Base-by-base conservation (phyloP, 2,113 vertebrate genomes). In the Orycteropus afer region DNA sequence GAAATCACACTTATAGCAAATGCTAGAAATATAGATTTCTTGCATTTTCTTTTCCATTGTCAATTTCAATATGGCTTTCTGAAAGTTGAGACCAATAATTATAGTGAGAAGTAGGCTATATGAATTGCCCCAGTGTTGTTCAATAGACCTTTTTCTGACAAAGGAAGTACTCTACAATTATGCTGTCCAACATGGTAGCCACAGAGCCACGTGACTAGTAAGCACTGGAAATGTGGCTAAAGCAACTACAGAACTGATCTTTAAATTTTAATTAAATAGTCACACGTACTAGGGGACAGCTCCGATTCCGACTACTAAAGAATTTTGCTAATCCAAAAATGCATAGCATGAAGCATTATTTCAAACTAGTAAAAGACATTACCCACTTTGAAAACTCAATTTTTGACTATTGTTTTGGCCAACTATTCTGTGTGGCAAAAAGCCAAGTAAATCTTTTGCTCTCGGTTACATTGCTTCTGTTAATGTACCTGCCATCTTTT, bases 401-500 rank as follows among this genome's bases (percentile, higher is more conserved):
- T 95, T 97, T 93, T n/a, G 11, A 73, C 25, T 37, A 80, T 92
- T 78, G 51, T 59, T 37, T 37, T 90, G 10, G 37, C 86, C 89
- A 91, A 4, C 6, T 47, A 9, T 12, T 9, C n/a, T 82, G 5
- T 90, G 29, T n/a, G n/a, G n/a, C n/a, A n/a, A n/a, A n/a, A 20
- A 1, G 25, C n/a, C n/a, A n/a, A n/a, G n/a, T n/a, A 7, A 29
- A 53, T 15, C 4, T 74, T 93, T 90, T 76, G 7, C 47, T 89
- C 17, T 96, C n/a, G 40, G 37, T 20, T 65, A 37, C 18, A 82
- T 73, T 45, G 53, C 11, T 94, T 71, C 2, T 57, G 27, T 4
- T 92, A 84, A 95, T 25, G 23, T 42, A 86, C 7, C n/a, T 74
- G 37, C 78, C 17, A 61, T 88, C 45, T 95, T 95, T 94, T 82